Evolutionary conservation across 2,888 invertebrate species (phyloP).

Genomic region (Lasiommata megera): DNA sequence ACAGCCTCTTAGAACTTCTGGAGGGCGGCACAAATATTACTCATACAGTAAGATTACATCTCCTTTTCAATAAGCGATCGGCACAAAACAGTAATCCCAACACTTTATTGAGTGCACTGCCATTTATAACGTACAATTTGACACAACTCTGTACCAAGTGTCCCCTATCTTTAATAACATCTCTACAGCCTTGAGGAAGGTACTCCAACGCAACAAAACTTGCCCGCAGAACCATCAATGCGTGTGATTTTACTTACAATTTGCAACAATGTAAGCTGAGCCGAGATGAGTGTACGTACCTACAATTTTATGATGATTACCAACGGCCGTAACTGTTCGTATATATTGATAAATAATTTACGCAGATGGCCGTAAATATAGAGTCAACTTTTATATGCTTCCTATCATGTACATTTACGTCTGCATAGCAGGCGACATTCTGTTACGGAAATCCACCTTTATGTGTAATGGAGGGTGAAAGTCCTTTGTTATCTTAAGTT

Average conservation of each 20-base stretch:
- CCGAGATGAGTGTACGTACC: not conserved
- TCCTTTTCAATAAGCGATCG: not conserved
- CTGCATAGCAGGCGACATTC: too few species aligned
- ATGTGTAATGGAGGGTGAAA: too few species aligned
- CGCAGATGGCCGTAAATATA: not conserved
- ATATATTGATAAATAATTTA: not conserved
- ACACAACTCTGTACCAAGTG: slow-evolving; percentile 4
- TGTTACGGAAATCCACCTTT: too few species aligned
- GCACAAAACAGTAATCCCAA: not conserved
- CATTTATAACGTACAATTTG: slow-evolving; percentile 9
- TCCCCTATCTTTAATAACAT: slow-evolving; percentile 12
- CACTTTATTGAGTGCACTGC: not conserved
- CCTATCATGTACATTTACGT: too few species aligned
- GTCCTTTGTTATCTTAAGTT: too few species aligned
- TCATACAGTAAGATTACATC: not conserved
- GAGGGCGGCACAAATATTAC: too few species aligned
- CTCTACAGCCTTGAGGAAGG: slow-evolving; percentile 6
- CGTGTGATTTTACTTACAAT: slow-evolving; percentile 19
- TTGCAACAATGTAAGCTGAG: slow-evolving; percentile 13
- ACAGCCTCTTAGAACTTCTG: too few species aligned
- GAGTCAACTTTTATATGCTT: not conserved
- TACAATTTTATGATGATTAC: slow-evolving; percentile 17
- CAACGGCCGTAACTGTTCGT: not conserved
- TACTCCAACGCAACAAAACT: slow-evolving; percentile 8
- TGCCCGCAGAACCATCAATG: slow-evolving; percentile 6